Evolutionary conservation across 1,140 invertebrate species (phyloP), one percentile per base, ranked within the genome.

Genomic region (Lepidurus arcticus): DNA sequence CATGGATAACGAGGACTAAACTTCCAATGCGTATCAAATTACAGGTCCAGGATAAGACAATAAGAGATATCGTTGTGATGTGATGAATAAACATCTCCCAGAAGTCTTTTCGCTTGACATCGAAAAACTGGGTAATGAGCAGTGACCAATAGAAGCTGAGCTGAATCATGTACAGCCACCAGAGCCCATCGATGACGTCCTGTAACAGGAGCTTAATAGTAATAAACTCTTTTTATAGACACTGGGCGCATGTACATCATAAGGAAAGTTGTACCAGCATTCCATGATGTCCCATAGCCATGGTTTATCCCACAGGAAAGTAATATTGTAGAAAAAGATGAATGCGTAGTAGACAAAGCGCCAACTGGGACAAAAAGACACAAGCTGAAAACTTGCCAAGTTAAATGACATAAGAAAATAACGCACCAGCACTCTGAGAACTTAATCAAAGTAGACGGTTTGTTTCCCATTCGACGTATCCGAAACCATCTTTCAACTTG

Each of bases 1-100:
- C 98, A 84, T 99, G 98, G 10, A 96, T 87, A 74, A 98, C 84
- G 21, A 99, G 86, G 34, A 98, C 94, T 44, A 99, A 86, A 0
- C 94, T 93, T 5, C 97, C 97, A 75, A 98, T 92, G 45, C 97
- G 89, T 79, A 93, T 91, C 81, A 98, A 88, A 87, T 99, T 98
- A 84, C 94, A 94, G 2, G 96, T 90, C 94, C 96, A 99, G 42
- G 95, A 97, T 83, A 98, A 92, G 73, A 88, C 91, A 86, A 99
- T 90, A 47, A 99, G 88, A 44, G 90, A 83, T 81, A 99, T 92
- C 4, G 97, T 98, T 6, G 94, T 93, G 83, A 97, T 90, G 84
- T 99, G 97, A 86, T 98, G 97, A 74, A 97, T 88, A 84, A 98
- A 96, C 96, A 99, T 98, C 88, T 98, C 95, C 92, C 93, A 95